Evolutionary conservation across 2,113 vertebrate genomes (phyloP), one percentile per base, ranked within the genome.

Genomic region (Copsychus sechellarum): DNA sequence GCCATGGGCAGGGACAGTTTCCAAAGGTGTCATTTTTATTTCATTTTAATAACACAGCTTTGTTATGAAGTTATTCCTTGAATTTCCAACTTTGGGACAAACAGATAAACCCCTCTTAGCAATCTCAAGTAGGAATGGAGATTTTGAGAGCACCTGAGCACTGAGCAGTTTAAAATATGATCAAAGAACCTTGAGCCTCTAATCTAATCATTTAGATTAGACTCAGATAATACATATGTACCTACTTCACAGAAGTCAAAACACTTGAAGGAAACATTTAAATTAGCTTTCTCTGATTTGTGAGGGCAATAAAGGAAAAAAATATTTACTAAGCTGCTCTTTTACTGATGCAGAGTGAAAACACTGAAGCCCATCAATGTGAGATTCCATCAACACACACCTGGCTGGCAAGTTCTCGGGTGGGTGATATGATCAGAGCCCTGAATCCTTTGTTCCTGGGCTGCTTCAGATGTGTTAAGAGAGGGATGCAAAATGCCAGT

Each of bases 351-450:
- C 79, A 73, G 67, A 73, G 81, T 28, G 50, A 62, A 51, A 77
- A 66, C 42, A 45, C 1, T 51, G 24, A 51, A 58, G 13, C 2
- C 3, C 25, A 19, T 15, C n/a, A 28, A 2, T 5, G 12, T 1
- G 38, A 65, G 48, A 31, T 24, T 7, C 74, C 38, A 62, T 22
- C 29, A 33, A 5, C 16, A 84, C 94, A 15, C 51, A 99, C 99
- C 99, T 99, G 99, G 93, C 97, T 98, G 70, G 99, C 99, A 60
- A 99, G 98, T 88, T 99, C 99, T 97, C 99, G 97, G 67, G 99
- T 99, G 5, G 99, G 99, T 2, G 99, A 98, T 86, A 99, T 98
- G 92, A 99, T 95, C 76, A 99, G 97, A 19, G 99, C 99, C 90
- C 99, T 97, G 97, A 99, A 99, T 47, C 99, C 99, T 95, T 98